phyloP scores from a whole-genome alignment of 2,113 vertebrate genomes.

The Nothoprocta perdicaria region DNA sequence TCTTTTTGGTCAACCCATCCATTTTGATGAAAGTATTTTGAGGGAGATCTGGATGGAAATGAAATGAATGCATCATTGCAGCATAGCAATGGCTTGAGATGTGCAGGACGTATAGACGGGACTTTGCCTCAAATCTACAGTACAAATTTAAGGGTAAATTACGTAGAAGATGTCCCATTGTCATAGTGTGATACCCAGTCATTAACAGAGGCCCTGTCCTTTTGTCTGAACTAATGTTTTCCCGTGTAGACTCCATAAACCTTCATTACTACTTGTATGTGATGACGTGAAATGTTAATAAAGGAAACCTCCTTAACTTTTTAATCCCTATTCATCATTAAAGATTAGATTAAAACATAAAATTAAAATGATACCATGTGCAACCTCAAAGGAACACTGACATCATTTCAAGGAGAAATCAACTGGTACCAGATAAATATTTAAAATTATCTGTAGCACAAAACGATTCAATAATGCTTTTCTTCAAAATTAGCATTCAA shows the following conservation, averaged over 20 bases:
- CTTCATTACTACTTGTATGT: conserved; percentile 65
- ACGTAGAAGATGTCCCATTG: conserved; percentile 71
- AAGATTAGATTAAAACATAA: not conserved
- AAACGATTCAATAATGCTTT: not conserved
- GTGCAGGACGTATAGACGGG: conserved; percentile 76
- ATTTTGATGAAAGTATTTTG: conserved; percentile 79
- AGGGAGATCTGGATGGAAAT: conserved; percentile 81
- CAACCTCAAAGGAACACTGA: not conserved
- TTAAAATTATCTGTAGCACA: not conserved
- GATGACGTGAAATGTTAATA: conserved; percentile 45
- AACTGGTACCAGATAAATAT: not conserved
- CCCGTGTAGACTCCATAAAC: conserved; percentile 43
- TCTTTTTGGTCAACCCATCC: conserved; percentile 70
- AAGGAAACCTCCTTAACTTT: not conserved
- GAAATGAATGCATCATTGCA: conserved; percentile 81
- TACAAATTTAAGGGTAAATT: conserved; percentile 83
- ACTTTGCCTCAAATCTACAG: conserved; percentile 82
- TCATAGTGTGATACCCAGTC: conserved; percentile 59
- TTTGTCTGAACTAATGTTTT: conserved; percentile 60
- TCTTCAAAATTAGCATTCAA: not conserved
- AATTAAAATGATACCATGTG: not conserved
- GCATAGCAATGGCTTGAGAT: conserved; percentile 79
- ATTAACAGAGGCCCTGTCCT: conserved; percentile 66
- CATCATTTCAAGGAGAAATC: not conserved
- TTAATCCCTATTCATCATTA: not conserved